Conservation (phyloP, 2,113 vertebrate genomes). For the Oryctolagus cuniculus region DNA sequence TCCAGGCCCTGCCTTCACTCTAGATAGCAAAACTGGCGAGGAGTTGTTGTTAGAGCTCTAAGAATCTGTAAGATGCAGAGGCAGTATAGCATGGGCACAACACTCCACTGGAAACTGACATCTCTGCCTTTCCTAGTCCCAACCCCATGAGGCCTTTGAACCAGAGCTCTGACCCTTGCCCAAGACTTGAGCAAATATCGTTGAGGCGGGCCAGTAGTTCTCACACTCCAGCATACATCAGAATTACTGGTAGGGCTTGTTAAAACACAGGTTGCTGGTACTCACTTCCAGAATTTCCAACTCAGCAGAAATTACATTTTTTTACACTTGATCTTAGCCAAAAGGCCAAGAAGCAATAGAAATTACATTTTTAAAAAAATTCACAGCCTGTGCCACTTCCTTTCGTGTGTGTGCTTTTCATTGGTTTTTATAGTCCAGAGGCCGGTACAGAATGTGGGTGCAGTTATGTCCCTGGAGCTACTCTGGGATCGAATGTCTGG, state of each 20-base stretch:
- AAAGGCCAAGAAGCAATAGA: too few relatives aligned
- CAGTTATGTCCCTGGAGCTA: background rate
- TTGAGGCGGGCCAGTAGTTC: background rate
- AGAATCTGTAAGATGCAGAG: background rate
- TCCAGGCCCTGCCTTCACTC: background rate
- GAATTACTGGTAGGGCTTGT: background rate
- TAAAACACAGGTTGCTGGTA: background rate
- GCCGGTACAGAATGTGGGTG: background rate
- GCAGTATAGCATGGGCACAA: background rate
- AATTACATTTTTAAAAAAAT: background rate
- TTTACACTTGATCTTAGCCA: background rate
- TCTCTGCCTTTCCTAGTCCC: background rate
- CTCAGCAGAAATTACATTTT: background rate
- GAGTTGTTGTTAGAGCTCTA: background rate
- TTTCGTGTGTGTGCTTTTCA: background rate
- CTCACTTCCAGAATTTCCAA: background rate
- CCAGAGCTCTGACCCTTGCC: background rate
- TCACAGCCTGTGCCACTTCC: background rate
- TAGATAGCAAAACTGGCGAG: background rate
- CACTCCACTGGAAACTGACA: background rate
- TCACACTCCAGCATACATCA: background rate
- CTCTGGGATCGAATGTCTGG: background rate
- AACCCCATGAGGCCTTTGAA: background rate
- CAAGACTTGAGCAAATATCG: background rate
- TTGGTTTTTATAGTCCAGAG: background rate